Base-by-base conservation (phyloP, 2,113 vertebrate species). In the Corythaeola cristata region DNA sequence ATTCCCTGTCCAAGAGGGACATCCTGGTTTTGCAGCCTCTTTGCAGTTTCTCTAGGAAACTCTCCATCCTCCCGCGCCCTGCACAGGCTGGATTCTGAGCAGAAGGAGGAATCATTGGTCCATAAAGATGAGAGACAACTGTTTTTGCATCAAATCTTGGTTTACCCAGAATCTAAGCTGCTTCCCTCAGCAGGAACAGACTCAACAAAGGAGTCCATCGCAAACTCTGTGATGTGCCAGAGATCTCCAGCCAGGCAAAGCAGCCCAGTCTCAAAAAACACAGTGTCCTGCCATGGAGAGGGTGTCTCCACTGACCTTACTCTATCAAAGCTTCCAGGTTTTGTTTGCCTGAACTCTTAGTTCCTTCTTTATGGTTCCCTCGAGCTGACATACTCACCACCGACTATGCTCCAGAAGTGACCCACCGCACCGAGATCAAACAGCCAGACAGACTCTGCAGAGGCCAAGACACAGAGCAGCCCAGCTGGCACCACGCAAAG, bases 161-260 rank as follows among this genome's bases (percentile, higher is more conserved):
- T 56, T 92, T 33, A 30, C 49, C 49, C 53, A 0, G 20, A 58
- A 33, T 3, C 75, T 17, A 53, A 71, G 59, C 84, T 4, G 85
- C 68, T 95, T 55, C 59, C 63, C 30, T 37, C 80, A 77, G 87
- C 23, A 0, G 11, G 17, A 77, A 53, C 14, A 64, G 44, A 44
- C 35, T 33, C 84, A 44, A 30, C 2, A 2, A 12, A 84, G 22
- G 84, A 81, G 19, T 56, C 81, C 87, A 28, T 3, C 26, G 58
- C 78, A 35, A 24, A 16, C 52, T 16, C 74, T 2, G n/a, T 18
- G 62, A 20, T 23, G 71, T 91, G 91, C 96, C 94, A 95, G 78
- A 49, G 85, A 60, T 89, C 45, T 93, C 84, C 81, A 89, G 91
- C 96, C 94, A 95, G 94, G 85, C 96, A 95, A 83, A 96, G 93